These are phyloP conservation scores for Drosophila testacea DNA, from an alignment of 2,888 invertebrate genomes.

Conservation along the genomic window DNA sequence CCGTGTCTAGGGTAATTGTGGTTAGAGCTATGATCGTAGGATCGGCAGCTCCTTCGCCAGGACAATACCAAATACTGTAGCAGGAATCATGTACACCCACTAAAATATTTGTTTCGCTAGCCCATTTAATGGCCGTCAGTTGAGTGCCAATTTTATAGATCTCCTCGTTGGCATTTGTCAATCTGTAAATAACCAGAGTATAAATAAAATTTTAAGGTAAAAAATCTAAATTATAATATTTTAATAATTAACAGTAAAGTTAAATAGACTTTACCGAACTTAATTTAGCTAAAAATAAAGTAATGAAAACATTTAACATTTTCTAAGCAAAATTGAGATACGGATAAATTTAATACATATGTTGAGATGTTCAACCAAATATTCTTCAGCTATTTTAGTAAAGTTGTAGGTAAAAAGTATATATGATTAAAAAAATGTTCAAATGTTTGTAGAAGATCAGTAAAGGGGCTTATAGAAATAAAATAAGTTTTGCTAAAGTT, in stretches of 20 bases:
- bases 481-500: neutral
- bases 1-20: slow-evolving; percentile 86
- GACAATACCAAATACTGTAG: slow-evolving; percentile 93
- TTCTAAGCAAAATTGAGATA: too few species aligned
- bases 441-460: too few species aligned
- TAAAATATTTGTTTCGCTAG: slow-evolving; percentile 92
- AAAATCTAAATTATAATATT: neutral
- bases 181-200: slow-evolving; percentile 1
- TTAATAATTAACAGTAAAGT: neutral
- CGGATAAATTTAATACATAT: too few species aligned
- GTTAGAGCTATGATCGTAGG: slow-evolving; percentile 89
- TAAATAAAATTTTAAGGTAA: neutral
- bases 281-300: too few species aligned
- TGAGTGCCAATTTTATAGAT: slow-evolving; percentile 85
- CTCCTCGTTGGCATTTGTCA: slow-evolving; percentile 63
- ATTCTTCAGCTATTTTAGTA: neutral
- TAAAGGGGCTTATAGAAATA: neutral
- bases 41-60: slow-evolving; percentile 90
- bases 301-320: too few species aligned
- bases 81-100: slow-evolving; percentile 92
- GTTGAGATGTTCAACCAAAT: too few species aligned
- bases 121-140: slow-evolving; percentile 86
- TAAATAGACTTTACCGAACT: too few species aligned
- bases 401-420: neutral
- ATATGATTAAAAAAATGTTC: neutral